Evolutionary conservation across 2,888 invertebrate genomes (phyloP).

Genomic region (Tetragonula carbonaria): DNA sequence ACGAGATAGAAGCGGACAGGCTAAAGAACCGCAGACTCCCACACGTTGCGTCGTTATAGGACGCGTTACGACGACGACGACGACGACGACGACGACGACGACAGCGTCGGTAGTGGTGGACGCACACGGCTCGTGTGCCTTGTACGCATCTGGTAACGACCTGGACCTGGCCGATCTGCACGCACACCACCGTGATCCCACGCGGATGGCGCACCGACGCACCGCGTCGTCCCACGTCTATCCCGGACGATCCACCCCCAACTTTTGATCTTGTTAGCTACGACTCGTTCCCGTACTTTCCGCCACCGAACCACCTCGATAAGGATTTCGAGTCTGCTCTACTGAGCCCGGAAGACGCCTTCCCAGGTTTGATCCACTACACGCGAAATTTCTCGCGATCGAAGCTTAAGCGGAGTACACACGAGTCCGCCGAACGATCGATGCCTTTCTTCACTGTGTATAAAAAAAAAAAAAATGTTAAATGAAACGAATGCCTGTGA

Average conservation of each 20-base stretch:
- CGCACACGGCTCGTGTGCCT: slow-evolving; percentile 67
- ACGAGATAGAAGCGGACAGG: slow-evolving; percentile 55
- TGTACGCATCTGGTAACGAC: slow-evolving; percentile 75
- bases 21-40: slow-evolving; percentile 58
- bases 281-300: slow-evolving; percentile 56
- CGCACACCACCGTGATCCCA: slow-evolving; percentile 75
- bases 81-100: slow-evolving; percentile 49
- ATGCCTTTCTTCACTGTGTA: too few species aligned
- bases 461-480: too few species aligned
- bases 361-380: too few species aligned
- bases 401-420: not conserved
- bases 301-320: slow-evolving; percentile 37
- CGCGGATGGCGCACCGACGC: slow-evolving; percentile 73
- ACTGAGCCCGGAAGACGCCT: too few species aligned
- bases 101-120: slow-evolving; percentile 65
- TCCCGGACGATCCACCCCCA: slow-evolving; percentile 74
- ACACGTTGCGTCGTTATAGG: slow-evolving; percentile 66
- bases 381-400: slow-evolving; percentile 1
- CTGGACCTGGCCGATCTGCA: slow-evolving; percentile 70
- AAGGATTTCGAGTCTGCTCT: too few species aligned
- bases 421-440: too few species aligned
- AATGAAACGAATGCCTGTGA: too few species aligned
- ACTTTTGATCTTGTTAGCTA: slow-evolving; percentile 71
- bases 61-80: slow-evolving; percentile 60
- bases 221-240: slow-evolving; percentile 64